phyloP scores from a whole-genome alignment of 1,140 invertebrate species.

The Sarcophaga peregrina region DNA sequence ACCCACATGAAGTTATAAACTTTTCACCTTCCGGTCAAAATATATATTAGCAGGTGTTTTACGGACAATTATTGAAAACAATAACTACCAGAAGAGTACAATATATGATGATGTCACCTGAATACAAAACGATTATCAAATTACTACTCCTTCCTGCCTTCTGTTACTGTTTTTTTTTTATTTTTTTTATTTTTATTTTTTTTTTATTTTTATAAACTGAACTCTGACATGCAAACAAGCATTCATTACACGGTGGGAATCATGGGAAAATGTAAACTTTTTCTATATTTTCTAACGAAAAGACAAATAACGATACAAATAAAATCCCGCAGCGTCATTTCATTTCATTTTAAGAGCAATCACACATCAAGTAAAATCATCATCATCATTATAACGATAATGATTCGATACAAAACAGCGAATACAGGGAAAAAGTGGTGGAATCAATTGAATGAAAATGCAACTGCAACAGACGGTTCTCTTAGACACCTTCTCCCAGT shows the following conservation, averaged over 20 bases:
- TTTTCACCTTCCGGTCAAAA: constrained; percentile 14
- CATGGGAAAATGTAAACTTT: constrained; percentile 9
- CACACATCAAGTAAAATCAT: constrained; percentile 34
- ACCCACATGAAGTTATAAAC: constrained; percentile 21
- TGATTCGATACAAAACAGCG: neutral
- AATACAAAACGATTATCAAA: constrained; percentile 20
- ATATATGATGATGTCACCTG: constrained; percentile 32
- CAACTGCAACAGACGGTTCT: constrained; percentile 42
- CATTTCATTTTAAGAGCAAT: constrained; percentile 2
- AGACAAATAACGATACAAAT: constrained; percentile 27
- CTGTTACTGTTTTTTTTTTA: neutral
- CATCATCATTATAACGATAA: neutral
- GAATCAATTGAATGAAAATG: neutral
- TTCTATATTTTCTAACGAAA: neutral
- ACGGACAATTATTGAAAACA: neutral
- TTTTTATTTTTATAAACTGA: constrained; percentile 15
- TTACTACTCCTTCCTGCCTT: constrained; percentile 1
- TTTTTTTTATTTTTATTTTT: neutral
- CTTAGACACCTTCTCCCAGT: constrained; percentile 39
- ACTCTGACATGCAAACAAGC: constrained; percentile 27
- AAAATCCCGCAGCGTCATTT: constrained; percentile 37
- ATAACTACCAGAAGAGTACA: neutral
- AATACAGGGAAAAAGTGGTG: neutral
- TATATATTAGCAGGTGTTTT: constrained; percentile 22
- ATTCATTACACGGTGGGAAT: constrained; percentile 33